Percentiles rank a stretch among this genome's conserved stretches.
Conservation (phyloP, 2,888 invertebrate species). For the Aquatica leii region DNA sequence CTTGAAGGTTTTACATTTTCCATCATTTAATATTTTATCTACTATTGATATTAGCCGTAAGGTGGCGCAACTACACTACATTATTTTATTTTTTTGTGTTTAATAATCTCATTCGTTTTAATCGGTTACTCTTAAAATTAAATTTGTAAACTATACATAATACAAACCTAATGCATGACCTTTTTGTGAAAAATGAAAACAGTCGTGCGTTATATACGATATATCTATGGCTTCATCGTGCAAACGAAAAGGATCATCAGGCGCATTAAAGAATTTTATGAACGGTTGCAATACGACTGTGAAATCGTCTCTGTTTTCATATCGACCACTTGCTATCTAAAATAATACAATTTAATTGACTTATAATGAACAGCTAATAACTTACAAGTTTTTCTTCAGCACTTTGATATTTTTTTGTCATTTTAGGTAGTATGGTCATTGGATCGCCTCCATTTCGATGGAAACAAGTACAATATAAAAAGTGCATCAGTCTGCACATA, state of each 20-base stretch:
- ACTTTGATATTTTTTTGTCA: conserved; percentile 71
- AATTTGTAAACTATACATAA: too few relatives aligned
- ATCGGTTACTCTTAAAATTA: too few relatives aligned
- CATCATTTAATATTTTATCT: too few relatives aligned
- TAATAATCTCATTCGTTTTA: too few relatives aligned
- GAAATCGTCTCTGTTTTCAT: conserved; percentile 72
- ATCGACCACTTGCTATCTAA: conserved; percentile 70
- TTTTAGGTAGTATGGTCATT: conserved; percentile 67
- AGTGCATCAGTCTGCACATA: conserved; percentile 76
- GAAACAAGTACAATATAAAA: conserved; percentile 77
- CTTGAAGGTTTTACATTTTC: too few relatives aligned
- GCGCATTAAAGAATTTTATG: conserved; percentile 74
- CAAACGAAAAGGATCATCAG: conserved; percentile 58
- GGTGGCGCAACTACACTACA: too few relatives aligned
- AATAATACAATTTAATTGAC: conserved; percentile 23
- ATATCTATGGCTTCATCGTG: conserved; percentile 69
- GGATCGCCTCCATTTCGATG: conserved; percentile 67
- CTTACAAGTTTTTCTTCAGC: conserved; percentile 71
- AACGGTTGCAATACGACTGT: conserved; percentile 78
- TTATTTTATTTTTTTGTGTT: too few relatives aligned
- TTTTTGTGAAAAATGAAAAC: conserved; percentile 83
- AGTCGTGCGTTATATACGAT: conserved; percentile 77
- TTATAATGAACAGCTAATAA: conserved; percentile 31
- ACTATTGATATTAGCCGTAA: too few relatives aligned
- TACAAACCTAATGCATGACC: conserved; percentile 75